Conservation (phyloP, 2,113 vertebrate genomes). For the Malaclemys terrapin region DNA sequence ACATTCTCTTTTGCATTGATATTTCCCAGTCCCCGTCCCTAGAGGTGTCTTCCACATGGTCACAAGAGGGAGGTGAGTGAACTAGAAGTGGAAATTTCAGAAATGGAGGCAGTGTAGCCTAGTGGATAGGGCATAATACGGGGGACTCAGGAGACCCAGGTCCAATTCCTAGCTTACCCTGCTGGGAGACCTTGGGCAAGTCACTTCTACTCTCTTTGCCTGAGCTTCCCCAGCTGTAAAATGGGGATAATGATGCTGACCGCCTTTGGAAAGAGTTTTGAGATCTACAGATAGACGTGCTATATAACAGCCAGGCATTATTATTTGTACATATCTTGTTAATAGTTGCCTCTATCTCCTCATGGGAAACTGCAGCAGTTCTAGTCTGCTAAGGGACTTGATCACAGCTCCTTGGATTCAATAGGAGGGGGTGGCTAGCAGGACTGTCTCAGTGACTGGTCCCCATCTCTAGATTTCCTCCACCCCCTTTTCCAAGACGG, state of each 20-base stretch:
- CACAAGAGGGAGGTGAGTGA: not conserved
- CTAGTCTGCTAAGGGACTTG: not conserved
- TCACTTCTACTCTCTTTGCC: not conserved
- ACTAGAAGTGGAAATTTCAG: not conserved
- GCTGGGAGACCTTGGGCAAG: not conserved
- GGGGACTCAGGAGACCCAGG: not conserved
- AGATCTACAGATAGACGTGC: not conserved
- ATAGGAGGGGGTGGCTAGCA: not conserved
- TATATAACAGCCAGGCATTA: not conserved
- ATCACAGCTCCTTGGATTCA: not conserved
- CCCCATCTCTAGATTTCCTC: not conserved
- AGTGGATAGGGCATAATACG: not conserved
- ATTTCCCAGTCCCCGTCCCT: not conserved
- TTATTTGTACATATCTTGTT: not conserved
- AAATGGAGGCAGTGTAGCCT: not conserved
- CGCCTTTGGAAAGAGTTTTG: too few species aligned
- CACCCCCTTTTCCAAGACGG: not conserved
- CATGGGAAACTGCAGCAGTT: not conserved
- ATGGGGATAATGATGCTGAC: not conserved
- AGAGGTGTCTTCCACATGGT: accelerated
- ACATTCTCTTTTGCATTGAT: not conserved
- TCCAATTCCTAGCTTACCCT: not conserved
- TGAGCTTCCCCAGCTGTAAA: not conserved
- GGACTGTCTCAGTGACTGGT: not conserved
- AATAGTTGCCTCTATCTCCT: not conserved